Conservation (phyloP, 2,888 invertebrate genomes). For the Ectemnius cavifrons region DNA sequence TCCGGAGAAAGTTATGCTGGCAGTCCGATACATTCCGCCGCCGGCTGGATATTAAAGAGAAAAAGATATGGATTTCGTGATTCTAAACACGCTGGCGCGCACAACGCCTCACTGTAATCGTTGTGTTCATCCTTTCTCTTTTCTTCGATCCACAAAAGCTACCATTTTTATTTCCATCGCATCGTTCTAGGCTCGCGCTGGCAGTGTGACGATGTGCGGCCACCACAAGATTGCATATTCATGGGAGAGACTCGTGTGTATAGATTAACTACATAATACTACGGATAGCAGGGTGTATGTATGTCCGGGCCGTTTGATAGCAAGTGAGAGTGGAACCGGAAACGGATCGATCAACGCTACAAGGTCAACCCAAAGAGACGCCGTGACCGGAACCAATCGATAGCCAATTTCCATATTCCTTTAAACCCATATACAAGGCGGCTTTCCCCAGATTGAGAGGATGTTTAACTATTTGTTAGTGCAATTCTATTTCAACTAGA, state of each 20-base stretch:
- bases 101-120: no score
- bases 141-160: no score
- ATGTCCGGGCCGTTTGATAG: constrained; percentile 43
- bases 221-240: constrained; percentile 39
- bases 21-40: no score
- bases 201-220: no score
- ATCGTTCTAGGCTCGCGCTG: no score
- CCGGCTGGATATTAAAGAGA: no score
- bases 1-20: constrained; percentile 3
- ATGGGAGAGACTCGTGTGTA: constrained; percentile 29
- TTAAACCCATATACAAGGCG: constrained; percentile 32
- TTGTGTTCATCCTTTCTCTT: no score
- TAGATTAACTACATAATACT: constrained; percentile 38
- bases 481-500: not conserved
- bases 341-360: constrained; percentile 55
- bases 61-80: no score
- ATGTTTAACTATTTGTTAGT: not conserved
- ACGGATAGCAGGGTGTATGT: constrained; percentile 14
- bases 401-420: constrained; percentile 54
- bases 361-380: constrained; percentile 52
- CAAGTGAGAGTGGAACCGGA: constrained; percentile 57
- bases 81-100: no score
- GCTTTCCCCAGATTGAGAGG: not conserved
- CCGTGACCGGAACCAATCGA: constrained; percentile 45
- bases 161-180: no score